phyloP scores from a whole-genome alignment of 2,888 invertebrate genomes.

The Agonum fuliginosum region DNA sequence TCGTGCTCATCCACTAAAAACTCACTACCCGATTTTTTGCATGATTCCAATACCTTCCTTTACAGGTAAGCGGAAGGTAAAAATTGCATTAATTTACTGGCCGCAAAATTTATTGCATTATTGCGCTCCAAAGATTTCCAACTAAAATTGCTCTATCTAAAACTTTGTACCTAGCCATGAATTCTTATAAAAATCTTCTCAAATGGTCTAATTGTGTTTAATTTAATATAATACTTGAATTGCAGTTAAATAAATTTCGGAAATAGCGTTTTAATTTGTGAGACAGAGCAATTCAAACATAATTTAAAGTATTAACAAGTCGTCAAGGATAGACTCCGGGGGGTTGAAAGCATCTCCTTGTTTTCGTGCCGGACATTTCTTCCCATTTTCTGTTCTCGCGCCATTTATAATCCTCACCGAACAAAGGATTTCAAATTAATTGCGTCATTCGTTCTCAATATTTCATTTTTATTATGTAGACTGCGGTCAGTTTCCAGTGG shows the following conservation, averaged over 20 bases:
- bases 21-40: too few relatives aligned
- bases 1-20: too few relatives aligned
- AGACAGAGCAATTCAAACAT: neutral
- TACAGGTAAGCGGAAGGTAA: too few relatives aligned
- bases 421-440: slow-evolving; percentile 57
- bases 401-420: slow-evolving; percentile 56
- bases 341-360: slow-evolving; percentile 47
- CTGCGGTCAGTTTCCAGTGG: slow-evolving; percentile 55
- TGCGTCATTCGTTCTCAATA: slow-evolving; percentile 58
- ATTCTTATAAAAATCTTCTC: too few relatives aligned
- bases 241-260: neutral
- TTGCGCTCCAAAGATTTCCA: too few relatives aligned
- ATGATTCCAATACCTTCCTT: too few relatives aligned
- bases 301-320: slow-evolving; percentile 24
- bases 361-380: slow-evolving; percentile 49
- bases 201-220: too few relatives aligned
- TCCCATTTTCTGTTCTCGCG: slow-evolving; percentile 57
- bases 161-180: neutral
- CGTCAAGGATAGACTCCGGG: neutral
- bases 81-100: too few relatives aligned
- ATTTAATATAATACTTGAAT: too few relatives aligned
- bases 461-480: slow-evolving; percentile 59
- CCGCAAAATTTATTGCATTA: too few relatives aligned
- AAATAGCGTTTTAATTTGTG: neutral
- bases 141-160: too few relatives aligned